Evolutionary conservation across 2,888 invertebrate species (phyloP), one percentile per base, ranked within the genome.

Genomic region (Panzeria rudis): DNA sequence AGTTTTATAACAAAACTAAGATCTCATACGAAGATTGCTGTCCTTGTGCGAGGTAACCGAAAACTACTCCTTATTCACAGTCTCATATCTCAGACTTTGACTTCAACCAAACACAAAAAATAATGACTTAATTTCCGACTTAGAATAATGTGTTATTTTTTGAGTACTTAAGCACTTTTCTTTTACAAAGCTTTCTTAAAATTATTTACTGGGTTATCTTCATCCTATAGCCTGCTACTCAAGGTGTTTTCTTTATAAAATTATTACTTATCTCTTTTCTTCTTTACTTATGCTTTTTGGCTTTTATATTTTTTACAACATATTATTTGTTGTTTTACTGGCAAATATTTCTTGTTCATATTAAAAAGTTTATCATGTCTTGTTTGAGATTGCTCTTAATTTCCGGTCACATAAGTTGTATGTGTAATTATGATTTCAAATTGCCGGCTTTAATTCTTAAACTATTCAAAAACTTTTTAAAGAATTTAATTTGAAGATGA

Each of bases 391-490:
- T 72, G 66, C 38, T 84, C 71, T 81, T 77, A 61, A 81, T 84
- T 73, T 84, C 81, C 81, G 84, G 84, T 84, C 77, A 84, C 81
- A 84, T 81, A 81, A 68, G 23, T 61, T 69, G 50, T 54, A 44
- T 72, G 76, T 84, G 47, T 81, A 81, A 84, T 81, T 84, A 84
- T 66, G 71, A 32, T 56, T 56, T 64, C 9, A 64, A 64, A 64
- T 59, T 64, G 41, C 47, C 52, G 56, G 9, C 69, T 69, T 44
- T 23, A 32, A 47, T 47, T 38, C 62, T 38, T 47, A 47, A 32
- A 29, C 29, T 71, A 32, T 35, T 32, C 29, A 47, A 62, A 54
- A 17, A 32, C 20, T 35, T 64, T 0, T n/a, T n/a, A 52, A 56
- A 35, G 44, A 13, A 15, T 54, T 56, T 56, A 25, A 69, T 0